These are phyloP conservation scores for Lasiurus borealis DNA, from an alignment of 2,113 vertebrate genomes.

Conservation along the genomic window DNA sequence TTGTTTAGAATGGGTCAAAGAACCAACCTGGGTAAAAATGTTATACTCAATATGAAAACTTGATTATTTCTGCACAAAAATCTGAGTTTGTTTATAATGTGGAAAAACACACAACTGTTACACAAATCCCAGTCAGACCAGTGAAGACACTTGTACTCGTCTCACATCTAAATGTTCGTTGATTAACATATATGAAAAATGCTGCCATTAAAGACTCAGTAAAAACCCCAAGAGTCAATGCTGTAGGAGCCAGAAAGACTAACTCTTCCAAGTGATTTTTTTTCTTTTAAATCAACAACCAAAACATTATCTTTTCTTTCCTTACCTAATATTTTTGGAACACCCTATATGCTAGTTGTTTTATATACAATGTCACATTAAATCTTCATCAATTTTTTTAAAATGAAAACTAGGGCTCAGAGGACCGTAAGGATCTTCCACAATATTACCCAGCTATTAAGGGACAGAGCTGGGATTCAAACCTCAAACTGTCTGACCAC, in stretches of 20 bases:
- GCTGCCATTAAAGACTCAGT: not conserved
- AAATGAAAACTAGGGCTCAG: not conserved
- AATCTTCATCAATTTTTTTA: slow-evolving; percentile 34
- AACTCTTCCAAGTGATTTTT: not conserved
- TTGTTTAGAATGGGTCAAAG: slow-evolving; percentile 15
- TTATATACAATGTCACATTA: slow-evolving; percentile 19
- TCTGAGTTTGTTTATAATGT: not conserved
- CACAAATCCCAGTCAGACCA: slow-evolving; percentile 6
- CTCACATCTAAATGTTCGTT: not conserved
- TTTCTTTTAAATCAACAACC: not conserved
- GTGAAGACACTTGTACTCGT: not conserved
- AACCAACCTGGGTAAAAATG: not conserved
- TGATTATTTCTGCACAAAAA: not conserved
- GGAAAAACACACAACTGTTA: not conserved
- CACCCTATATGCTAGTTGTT: not conserved
- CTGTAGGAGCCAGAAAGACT: not conserved
- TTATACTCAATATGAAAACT: not conserved
- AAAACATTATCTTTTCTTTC: not conserved
- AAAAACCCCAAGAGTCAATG: not conserved
- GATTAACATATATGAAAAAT: not conserved
- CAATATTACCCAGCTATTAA: not conserved
- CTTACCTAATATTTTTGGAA: not conserved
- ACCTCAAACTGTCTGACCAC: not conserved
- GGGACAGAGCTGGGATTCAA: not conserved
- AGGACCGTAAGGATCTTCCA: not conserved